A percentile compares a stretch with the other conserved stretches of the same genome.
Evolutionary conservation across 2,797 vertebrate genomes (phyloP).

Genomic region (Microchirus variegatus): DNA sequence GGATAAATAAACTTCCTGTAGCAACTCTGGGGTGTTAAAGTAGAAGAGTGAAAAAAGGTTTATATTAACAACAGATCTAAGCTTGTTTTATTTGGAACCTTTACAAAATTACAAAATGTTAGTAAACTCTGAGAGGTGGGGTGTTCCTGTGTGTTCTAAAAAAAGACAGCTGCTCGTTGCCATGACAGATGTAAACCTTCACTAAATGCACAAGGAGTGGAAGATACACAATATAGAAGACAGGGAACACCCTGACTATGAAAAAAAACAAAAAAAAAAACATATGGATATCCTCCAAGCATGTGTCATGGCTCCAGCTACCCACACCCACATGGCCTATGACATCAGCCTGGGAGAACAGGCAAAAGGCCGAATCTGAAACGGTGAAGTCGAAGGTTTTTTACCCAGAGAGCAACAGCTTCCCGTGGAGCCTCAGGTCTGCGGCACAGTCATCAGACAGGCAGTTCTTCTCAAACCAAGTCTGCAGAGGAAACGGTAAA

Average conservation of each 20-base stretch:
- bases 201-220: slow-evolving; percentile 16
- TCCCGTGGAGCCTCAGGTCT: slow-evolving; percentile 91
- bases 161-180: neutral
- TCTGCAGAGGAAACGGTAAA: slow-evolving; percentile 81
- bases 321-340: slow-evolving; percentile 76
- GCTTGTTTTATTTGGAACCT: slow-evolving; percentile 26
- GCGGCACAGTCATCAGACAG: slow-evolving; percentile 95
- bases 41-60: neutral
- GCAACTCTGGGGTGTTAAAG: slow-evolving; percentile 2
- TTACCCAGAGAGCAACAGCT: slow-evolving; percentile 92
- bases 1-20: slow-evolving; percentile 6
- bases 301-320: slow-evolving; percentile 72
- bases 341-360: slow-evolving; percentile 57
- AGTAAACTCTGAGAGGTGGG: slow-evolving; percentile 3
- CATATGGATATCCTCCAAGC: slow-evolving; percentile 75
- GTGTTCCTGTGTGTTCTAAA: neutral
- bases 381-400: slow-evolving; percentile 32
- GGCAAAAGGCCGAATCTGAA: slow-evolving; percentile 38
- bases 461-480: slow-evolving; percentile 98
- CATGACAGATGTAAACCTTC: slow-evolving; percentile 18
- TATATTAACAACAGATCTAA: neutral
- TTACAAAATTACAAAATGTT: neutral
- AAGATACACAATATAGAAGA: slow-evolving; percentile 48
- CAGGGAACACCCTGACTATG: slow-evolving; percentile 68
- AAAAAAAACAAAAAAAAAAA: slow-evolving; percentile 74